Evolutionary conservation across 2,113 vertebrate species (phyloP).

Genomic region (Arizona elegans): DNA sequence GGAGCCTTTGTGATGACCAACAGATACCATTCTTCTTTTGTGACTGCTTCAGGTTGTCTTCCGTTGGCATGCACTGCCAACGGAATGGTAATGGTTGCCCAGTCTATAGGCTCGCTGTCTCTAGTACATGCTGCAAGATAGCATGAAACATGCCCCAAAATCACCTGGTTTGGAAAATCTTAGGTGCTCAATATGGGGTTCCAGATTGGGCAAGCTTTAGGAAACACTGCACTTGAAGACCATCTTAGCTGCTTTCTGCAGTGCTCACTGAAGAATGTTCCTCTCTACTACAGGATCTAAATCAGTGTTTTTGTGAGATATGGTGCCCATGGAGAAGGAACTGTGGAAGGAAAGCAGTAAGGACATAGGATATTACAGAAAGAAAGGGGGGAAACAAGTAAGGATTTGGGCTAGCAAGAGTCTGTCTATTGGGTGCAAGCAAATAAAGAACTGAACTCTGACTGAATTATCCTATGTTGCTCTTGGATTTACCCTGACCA

Average conservation of each 20-base stretch:
- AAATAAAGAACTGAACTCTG: too few relatives aligned
- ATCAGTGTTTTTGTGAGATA: not conserved
- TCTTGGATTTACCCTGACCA: too few relatives aligned
- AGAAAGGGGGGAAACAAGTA: not conserved
- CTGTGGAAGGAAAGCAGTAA: not conserved
- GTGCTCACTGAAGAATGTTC: not conserved
- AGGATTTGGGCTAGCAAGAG: not conserved
- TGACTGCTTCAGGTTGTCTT: not conserved
- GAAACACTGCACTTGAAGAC: not conserved
- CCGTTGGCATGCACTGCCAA: not conserved
- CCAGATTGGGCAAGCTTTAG: not conserved
- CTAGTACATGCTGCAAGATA: not conserved
- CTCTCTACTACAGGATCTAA: not conserved
- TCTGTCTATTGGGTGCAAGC: too few relatives aligned
- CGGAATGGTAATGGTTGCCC: not conserved
- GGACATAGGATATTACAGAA: too few relatives aligned
- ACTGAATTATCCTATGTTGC: too few relatives aligned
- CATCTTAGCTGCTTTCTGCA: not conserved
- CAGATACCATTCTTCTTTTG: not conserved
- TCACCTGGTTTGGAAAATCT: not conserved
- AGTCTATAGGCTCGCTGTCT: not conserved
- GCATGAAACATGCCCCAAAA: not conserved
- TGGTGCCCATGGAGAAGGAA: not conserved
- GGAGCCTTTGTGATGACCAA: not conserved
- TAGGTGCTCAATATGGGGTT: not conserved